These are phyloP conservation scores for Danio aesculapii DNA, from an alignment of 2,797 vertebrate species.

Conservation along the genomic window DNA sequence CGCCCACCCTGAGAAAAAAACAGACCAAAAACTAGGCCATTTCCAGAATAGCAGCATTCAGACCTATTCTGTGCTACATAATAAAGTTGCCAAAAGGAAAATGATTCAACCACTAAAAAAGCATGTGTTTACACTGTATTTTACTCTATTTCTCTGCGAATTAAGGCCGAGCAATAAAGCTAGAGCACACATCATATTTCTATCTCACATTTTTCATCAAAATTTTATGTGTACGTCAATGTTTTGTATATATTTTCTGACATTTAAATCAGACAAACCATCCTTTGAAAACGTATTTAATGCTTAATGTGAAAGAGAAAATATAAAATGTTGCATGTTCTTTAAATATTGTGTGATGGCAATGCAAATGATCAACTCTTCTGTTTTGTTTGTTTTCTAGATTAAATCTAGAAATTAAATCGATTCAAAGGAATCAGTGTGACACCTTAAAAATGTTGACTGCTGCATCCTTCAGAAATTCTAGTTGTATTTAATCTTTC, in stretches of 20 bases:
- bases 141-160: neutral
- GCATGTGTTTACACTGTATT: neutral
- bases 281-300: neutral
- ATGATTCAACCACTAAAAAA: constrained; percentile 52
- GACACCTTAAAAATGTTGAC: no score
- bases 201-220: no score
- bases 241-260: neutral
- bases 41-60: constrained; percentile 44
- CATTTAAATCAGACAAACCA: neutral
- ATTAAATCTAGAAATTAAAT: no score
- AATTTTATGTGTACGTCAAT: neutral
- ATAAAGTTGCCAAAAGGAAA: constrained; percentile 46
- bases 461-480: no score
- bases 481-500: no score
- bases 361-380: neutral
- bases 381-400: no score
- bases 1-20: constrained; percentile 44
- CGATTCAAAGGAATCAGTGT: no score
- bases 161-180: no score
- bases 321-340: neutral
- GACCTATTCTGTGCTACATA: constrained; percentile 43
- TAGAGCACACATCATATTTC: neutral
- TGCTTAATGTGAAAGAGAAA: no score
- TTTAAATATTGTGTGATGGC: neutral
- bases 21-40: constrained; percentile 60